A percentile compares a stretch with the other conserved stretches of the same genome.
phyloP scores from a whole-genome alignment of 2,888 invertebrate species.

The Danaus chrysippus region DNA sequence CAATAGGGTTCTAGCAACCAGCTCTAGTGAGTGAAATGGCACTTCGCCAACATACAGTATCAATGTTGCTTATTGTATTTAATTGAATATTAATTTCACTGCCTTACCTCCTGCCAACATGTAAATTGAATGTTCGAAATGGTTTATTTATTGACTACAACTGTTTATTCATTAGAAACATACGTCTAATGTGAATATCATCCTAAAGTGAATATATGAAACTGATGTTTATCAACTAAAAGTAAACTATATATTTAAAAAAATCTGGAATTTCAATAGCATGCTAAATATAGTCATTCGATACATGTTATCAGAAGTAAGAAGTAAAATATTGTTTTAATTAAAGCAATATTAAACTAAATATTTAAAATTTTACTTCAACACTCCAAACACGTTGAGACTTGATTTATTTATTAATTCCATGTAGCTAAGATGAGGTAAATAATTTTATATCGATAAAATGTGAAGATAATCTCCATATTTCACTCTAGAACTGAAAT shows the following conservation, averaged over 20 bases:
- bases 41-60: slow-evolving; percentile 29
- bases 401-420: no score
- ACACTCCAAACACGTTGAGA: no score
- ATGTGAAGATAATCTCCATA: no score
- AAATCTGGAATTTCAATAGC: no score
- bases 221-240: no score
- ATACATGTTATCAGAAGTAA: background rate
- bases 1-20: slow-evolving; percentile 29
- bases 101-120: slow-evolving; percentile 24
- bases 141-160: background rate
- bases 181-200: background rate
- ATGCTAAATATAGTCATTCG: no score
- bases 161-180: background rate
- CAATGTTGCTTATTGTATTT: slow-evolving; percentile 33
- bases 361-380: no score
- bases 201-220: no score
- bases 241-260: no score
- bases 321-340: slow-evolving; percentile 9
- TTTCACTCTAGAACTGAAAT: slow-evolving; percentile 1
- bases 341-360: no score
- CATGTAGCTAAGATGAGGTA: no score
- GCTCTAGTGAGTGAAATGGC: slow-evolving; percentile 32
- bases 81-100: slow-evolving; percentile 35
- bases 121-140: slow-evolving; percentile 15
- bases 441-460: no score